These are phyloP conservation scores for Arctocebus calabarensis DNA, from an alignment of 2,797 vertebrate species.

Conservation along the genomic window DNA sequence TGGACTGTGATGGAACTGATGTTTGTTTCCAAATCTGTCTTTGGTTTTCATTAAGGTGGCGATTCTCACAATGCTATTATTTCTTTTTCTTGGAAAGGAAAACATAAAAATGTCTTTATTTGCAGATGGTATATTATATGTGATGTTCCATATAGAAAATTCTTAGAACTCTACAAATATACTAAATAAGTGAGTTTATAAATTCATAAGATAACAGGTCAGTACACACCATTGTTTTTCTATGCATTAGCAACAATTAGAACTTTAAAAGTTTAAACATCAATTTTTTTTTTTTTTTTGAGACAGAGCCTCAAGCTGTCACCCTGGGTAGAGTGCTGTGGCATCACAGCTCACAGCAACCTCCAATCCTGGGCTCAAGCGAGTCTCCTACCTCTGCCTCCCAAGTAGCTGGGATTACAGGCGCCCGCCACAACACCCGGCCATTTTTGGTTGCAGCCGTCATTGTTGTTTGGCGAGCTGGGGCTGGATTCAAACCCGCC, in stretches of 20 bases:
- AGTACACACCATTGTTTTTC: neutral
- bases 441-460: no score
- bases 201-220: neutral
- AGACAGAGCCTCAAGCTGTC: no score
- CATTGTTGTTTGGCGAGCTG: no score
- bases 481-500: no score
- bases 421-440: no score
- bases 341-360: no score
- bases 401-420: no score
- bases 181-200: neutral
- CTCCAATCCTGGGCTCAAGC: no score
- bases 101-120: neutral
- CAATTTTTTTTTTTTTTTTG: no score
- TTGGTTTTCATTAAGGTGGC: neutral
- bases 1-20: neutral
- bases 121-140: neutral
- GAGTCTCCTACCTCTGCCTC: no score
- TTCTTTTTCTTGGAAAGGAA: neutral
- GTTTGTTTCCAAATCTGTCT: neutral
- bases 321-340: no score
- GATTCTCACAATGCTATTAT: neutral
- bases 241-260: neutral
- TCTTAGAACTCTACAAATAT: neutral
- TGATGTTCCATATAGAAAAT: neutral
- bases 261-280: neutral